These are phyloP conservation scores for Lasaia peninsularis DNA, from an alignment of 1,140 invertebrate species.

Conservation along the genomic window DNA sequence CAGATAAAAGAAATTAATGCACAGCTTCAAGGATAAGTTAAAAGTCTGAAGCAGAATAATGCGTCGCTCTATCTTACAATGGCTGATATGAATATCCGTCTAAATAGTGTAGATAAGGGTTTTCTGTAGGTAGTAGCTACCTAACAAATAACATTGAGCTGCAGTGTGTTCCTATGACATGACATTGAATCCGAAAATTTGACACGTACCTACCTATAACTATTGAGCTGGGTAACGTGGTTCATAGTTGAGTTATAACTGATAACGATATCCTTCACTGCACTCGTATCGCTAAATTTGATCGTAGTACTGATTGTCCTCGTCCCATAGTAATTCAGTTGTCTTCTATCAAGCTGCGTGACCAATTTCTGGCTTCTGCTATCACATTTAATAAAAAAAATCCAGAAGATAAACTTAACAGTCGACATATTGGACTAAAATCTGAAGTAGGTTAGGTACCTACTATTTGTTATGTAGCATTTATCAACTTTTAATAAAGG, in stretches of 20 bases:
- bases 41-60: not conserved
- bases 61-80: not conserved
- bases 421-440: no score
- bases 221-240: not conserved
- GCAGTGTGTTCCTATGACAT: not conserved
- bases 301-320: not conserved
- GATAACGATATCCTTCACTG: conserved; percentile 9
- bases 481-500: no score
- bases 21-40: not conserved
- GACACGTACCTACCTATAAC: not conserved
- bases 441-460: no score
- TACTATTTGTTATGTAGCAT: no score
- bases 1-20: not conserved
- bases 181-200: not conserved
- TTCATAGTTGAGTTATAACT: not conserved
- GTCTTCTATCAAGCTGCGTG: conserved; percentile 1
- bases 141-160: not conserved
- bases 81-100: not conserved
- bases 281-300: conserved; percentile 9
- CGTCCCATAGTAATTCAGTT: conserved; percentile 4
- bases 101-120: not conserved
- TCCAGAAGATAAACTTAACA: conserved; percentile 6
- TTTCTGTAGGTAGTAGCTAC: no score
- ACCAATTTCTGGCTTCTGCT: conserved; percentile 1
- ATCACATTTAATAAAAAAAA: no score